Evolutionary conservation across 2,888 invertebrate genomes (phyloP), one percentile per base, ranked within the genome.

Genomic region (Drosophila nigricruria): DNA sequence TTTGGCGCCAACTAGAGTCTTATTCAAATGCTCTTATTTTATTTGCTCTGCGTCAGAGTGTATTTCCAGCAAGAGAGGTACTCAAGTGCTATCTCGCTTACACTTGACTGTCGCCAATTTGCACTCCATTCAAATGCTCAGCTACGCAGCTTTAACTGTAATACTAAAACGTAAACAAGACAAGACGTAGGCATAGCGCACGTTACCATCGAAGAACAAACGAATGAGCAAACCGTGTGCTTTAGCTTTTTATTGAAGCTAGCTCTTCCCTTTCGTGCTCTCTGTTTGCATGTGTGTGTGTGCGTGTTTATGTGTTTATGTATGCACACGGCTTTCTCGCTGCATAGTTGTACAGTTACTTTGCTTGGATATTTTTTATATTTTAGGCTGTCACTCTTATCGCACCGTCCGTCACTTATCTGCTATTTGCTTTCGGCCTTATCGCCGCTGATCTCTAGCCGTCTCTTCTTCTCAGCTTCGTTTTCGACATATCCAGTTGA

Each of bases 381-480:
- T 27, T 47, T 47, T 45, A 30, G 32, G 10, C 34, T 71, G 80
- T 82, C 73, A 78, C 58, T 73, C 69, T 82, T 88, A 80, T 78
- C 76, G 30, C 32, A 30, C 12, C 32, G n/a, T 47, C 47, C 49
- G 75, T 57, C 49, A 57, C 58, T 88, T 88, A 86, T 82, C 82
- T 79, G 27, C 1, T 82, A 52, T 88, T 88, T 82, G 74, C 78
- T 70, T 60, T 58, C 47, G 68, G 71, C 65, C 60, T 82, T 78
- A 86, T 82, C 83, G 53, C 52, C 36, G 69, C 23, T 67, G 60
- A 66, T 69, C 50, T 62, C 30, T n/a, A 6, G 40, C 27, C 53
- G 30, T 56, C 34, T 25, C 54, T 40, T 67, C 30, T 2, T 2
- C 36, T 18, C 79, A 66, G 65, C 54, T 62, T 73, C 70, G 56